Conservation (phyloP, 64 coral and sea anemone species). For the Trachythela sp. region DNA sequence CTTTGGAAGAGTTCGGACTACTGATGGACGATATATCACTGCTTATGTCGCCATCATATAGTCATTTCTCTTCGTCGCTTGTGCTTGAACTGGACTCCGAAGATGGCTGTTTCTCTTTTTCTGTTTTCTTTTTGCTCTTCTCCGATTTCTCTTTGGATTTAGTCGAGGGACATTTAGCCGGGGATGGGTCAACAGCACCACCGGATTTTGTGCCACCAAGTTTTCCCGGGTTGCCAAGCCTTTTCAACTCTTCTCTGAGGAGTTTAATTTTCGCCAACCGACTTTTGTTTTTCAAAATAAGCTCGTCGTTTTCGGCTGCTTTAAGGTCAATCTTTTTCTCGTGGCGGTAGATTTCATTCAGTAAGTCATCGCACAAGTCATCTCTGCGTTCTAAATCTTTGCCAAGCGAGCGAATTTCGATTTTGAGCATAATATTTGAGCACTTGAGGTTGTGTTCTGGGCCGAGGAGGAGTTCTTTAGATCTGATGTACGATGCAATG, state of each 20-base stretch:
- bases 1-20: too few species aligned
- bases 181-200: not conserved
- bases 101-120: not conserved
- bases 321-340: not conserved
- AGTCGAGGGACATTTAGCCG: not conserved
- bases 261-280: not conserved
- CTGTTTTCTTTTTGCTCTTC: not conserved
- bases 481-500: not conserved
- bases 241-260: not conserved
- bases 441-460: not conserved
- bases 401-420: not conserved
- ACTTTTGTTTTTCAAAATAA: conserved; percentile 3
- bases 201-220: not conserved
- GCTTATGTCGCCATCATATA: not conserved
- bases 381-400: not conserved
- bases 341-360: not conserved
- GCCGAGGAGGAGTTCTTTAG: not conserved
- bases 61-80: not conserved
- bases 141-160: not conserved
- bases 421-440: not conserved
- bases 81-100: not conserved
- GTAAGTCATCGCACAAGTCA: not conserved
- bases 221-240: not conserved
- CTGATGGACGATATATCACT: too few species aligned
- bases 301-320: not conserved